Percentiles rank a stretch among this genome's conserved stretches.
Evolutionary conservation across 2,888 invertebrate species (phyloP).

Genomic region (Drosophila vallismaia): DNA sequence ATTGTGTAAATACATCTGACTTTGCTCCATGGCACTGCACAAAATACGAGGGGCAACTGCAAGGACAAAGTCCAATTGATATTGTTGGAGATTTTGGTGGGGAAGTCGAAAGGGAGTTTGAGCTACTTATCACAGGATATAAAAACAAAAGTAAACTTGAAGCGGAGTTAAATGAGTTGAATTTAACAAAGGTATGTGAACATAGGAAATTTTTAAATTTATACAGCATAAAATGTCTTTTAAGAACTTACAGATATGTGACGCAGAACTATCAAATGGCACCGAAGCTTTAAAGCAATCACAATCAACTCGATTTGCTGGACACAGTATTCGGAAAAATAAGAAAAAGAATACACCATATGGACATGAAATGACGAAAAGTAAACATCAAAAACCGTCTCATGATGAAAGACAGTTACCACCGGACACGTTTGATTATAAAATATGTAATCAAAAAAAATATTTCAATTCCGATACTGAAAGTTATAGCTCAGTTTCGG

Average conservation of each 20-base stretch:
- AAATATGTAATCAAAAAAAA: slow-evolving; percentile 42
- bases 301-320: slow-evolving; percentile 25
- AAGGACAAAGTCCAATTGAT: slow-evolving; percentile 78
- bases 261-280: slow-evolving; percentile 66
- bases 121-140: slow-evolving; percentile 81
- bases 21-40: slow-evolving; percentile 30
- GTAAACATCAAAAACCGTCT: slow-evolving; percentile 80
- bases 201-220: not conserved
- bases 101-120: slow-evolving; percentile 82
- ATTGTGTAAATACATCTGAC: slow-evolving; percentile 30
- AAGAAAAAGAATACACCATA: slow-evolving; percentile 25
- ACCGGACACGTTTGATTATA: slow-evolving; percentile 78
- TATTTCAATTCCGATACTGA: slow-evolving; percentile 22
- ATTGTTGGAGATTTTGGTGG: slow-evolving; percentile 82
- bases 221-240: not conserved
- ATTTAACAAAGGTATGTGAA: slow-evolving; percentile 15
- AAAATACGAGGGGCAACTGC: slow-evolving; percentile 42
- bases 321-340: slow-evolving; percentile 29
- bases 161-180: slow-evolving; percentile 6
- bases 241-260: slow-evolving; percentile 48
- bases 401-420: slow-evolving; percentile 82
- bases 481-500: slow-evolving; percentile 12
- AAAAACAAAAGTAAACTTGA: slow-evolving; percentile 52
- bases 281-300: slow-evolving; percentile 57
- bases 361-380: slow-evolving; percentile 33